A percentile compares a stretch with the other conserved stretches of the same genome.
Evolutionary conservation across 2,888 invertebrate genomes (phyloP).

Genomic region (Cephus spinipes): DNA sequence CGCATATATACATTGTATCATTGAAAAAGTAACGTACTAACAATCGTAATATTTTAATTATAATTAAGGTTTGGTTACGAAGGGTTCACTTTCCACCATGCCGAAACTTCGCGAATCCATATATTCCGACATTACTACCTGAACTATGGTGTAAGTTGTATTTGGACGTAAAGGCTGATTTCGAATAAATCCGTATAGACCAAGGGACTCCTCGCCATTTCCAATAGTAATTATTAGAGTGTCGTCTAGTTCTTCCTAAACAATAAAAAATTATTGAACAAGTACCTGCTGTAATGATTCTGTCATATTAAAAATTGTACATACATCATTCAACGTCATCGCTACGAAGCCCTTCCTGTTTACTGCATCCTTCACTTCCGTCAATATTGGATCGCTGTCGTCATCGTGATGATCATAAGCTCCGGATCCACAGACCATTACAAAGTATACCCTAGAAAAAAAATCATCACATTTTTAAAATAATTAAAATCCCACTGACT

Average conservation of each 20-base stretch:
- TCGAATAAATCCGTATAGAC: slow-evolving; percentile 33
- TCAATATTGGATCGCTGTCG: slow-evolving; percentile 19
- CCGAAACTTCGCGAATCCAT: slow-evolving; percentile 30
- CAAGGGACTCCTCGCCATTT: slow-evolving; percentile 33
- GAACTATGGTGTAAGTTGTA: slow-evolving; percentile 28
- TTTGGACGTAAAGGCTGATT: slow-evolving; percentile 34
- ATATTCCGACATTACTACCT: slow-evolving; percentile 33
- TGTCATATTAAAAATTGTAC: slow-evolving; percentile 4
- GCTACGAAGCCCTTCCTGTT: slow-evolving; percentile 25
- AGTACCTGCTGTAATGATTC: slow-evolving; percentile 3
- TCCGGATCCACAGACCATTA: slow-evolving; percentile 22
- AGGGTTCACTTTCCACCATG: slow-evolving; percentile 28
- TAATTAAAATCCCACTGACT: background rate
- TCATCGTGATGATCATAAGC: background rate
- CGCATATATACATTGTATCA: too few species aligned
- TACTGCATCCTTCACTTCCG: slow-evolving; percentile 21
- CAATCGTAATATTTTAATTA: too few species aligned
- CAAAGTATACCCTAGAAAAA: slow-evolving; percentile 23
- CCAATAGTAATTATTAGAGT: slow-evolving; percentile 34
- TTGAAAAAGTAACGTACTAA: too few species aligned
- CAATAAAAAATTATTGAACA: slow-evolving; percentile 15
- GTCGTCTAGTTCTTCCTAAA: slow-evolving; percentile 29
- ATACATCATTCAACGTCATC: slow-evolving; percentile 29
- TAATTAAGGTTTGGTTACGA: slow-evolving; percentile 21
- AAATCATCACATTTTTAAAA: background rate